A percentile compares a stretch with the other conserved stretches of the same genome.
phyloP scores from a whole-genome alignment of 2,113 vertebrate genomes.

The Caranx ignobilis region DNA sequence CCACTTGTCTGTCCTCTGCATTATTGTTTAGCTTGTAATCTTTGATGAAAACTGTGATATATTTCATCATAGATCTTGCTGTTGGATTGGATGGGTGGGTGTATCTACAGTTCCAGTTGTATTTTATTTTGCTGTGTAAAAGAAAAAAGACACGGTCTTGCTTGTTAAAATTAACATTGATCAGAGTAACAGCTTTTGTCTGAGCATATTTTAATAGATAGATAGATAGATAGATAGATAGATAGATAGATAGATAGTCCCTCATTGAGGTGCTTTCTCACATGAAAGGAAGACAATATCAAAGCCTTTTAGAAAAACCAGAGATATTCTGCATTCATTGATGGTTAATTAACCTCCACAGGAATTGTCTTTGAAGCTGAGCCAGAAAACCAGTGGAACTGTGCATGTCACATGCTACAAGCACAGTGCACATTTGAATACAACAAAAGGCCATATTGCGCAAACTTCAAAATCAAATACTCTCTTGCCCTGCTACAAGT shows the following conservation, averaged over 20 bases:
- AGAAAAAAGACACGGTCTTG: too few relatives aligned
- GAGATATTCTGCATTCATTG: constrained; percentile 55
- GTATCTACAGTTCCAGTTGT: too few relatives aligned
- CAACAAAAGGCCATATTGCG: constrained; percentile 39
- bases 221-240: constrained; percentile 11
- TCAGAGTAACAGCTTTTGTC: constrained; percentile 4
- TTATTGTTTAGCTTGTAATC: too few relatives aligned
- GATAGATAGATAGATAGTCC: neutral
- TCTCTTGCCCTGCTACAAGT: constrained; percentile 56
- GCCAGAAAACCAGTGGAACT: constrained; percentile 53
- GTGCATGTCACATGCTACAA: constrained; percentile 15
- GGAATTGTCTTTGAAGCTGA: constrained; percentile 50
- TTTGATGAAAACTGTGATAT: too few relatives aligned
- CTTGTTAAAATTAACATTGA: too few relatives aligned
- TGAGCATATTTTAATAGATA: constrained; percentile 7
- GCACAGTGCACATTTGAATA: constrained; percentile 37
- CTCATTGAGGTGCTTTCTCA: neutral
- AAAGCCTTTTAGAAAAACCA: constrained; percentile 51
- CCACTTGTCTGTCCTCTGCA: too few relatives aligned
- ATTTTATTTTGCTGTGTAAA: too few relatives aligned
- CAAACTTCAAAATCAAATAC: constrained; percentile 60
- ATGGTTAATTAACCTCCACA: constrained; percentile 63
- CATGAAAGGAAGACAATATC: constrained; percentile 53
- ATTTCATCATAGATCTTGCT: too few relatives aligned
- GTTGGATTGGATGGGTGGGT: too few relatives aligned